Percentiles rank a stretch among this genome's conserved stretches.
Evolutionary conservation across 2,888 invertebrate species (phyloP).

Genomic region (Pterostichus niger): DNA sequence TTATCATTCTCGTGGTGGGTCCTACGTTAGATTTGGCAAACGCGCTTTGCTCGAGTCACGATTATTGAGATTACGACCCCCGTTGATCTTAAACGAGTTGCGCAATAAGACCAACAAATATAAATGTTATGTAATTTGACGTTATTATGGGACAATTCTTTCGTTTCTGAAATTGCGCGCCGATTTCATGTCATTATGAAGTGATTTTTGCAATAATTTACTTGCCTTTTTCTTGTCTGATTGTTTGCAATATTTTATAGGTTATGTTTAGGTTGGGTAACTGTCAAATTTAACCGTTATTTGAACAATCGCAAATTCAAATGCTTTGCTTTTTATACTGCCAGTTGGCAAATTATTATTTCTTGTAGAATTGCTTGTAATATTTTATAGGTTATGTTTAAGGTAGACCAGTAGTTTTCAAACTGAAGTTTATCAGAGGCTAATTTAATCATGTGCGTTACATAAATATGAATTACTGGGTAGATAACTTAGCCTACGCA

Average conservation of each 20-base stretch:
- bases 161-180: constrained; percentile 5
- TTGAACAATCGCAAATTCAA: constrained; percentile 13
- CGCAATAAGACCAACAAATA: constrained; percentile 21
- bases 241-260: constrained; percentile 7
- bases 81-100: constrained; percentile 10
- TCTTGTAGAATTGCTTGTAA: background rate
- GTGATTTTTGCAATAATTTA: constrained; percentile 12
- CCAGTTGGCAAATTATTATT: no score
- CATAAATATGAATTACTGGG: no score
- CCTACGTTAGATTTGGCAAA: constrained; percentile 61
- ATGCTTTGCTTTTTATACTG: no score
- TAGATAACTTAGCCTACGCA: no score
- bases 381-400: constrained; percentile 1
- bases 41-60: constrained; percentile 1
- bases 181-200: constrained; percentile 16
- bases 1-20: constrained; percentile 17
- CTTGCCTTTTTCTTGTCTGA: background rate
- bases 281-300: background rate
- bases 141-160: constrained; percentile 15
- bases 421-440: no score
- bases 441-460: no score
- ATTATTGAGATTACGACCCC: constrained; percentile 17
- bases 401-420: background rate
- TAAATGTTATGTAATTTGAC: constrained; percentile 17
- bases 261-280: constrained; percentile 1